Conservation (phyloP, 1,140 invertebrate species). For the Drosophila lini region DNA sequence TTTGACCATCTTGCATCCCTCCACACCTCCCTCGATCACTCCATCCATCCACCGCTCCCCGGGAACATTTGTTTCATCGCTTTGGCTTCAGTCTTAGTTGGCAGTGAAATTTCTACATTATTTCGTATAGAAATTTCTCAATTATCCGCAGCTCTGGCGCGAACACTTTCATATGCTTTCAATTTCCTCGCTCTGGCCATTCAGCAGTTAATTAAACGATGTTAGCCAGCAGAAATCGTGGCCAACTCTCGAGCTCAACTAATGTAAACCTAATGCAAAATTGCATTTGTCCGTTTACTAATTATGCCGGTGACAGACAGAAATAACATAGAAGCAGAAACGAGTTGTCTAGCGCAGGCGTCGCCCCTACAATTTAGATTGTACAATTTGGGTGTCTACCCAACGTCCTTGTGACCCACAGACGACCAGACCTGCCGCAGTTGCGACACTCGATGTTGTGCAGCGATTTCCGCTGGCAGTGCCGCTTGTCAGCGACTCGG, state of each 20-base stretch:
- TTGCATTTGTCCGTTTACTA: slow-evolving; percentile 59
- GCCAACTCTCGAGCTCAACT: slow-evolving; percentile 9
- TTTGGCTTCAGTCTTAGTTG: slow-evolving; percentile 31
- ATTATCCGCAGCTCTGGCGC: slow-evolving; percentile 14
- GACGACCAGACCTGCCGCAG: slow-evolving; percentile 33
- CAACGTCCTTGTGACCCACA: slow-evolving; percentile 71
- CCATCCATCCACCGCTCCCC: not conserved
- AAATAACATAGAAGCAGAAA: slow-evolving; percentile 24
- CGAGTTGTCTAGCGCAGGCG: slow-evolving; percentile 25
- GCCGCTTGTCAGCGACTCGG: not conserved
- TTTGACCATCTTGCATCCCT: slow-evolving; percentile 27
- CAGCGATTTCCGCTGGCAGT: slow-evolving; percentile 17
- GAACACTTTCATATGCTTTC: slow-evolving; percentile 38
- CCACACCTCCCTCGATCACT: not conserved
- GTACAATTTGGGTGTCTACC: slow-evolving; percentile 35
- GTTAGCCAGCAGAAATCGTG: slow-evolving; percentile 14
- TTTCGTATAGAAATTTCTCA: slow-evolving; percentile 31
- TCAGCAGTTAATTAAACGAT: slow-evolving; percentile 19
- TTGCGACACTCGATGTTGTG: slow-evolving; percentile 49
- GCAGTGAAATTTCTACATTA: slow-evolving; percentile 30
- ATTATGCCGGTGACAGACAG: slow-evolving; percentile 43
- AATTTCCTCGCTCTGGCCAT: slow-evolving; percentile 22
- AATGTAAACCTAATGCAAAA: slow-evolving; percentile 33
- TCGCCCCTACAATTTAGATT: slow-evolving; percentile 59
- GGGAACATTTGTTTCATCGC: slow-evolving; percentile 20